Evolutionary conservation across 1,140 invertebrate species (phyloP).

Genomic region (Tachypleus tridentatus): DNA sequence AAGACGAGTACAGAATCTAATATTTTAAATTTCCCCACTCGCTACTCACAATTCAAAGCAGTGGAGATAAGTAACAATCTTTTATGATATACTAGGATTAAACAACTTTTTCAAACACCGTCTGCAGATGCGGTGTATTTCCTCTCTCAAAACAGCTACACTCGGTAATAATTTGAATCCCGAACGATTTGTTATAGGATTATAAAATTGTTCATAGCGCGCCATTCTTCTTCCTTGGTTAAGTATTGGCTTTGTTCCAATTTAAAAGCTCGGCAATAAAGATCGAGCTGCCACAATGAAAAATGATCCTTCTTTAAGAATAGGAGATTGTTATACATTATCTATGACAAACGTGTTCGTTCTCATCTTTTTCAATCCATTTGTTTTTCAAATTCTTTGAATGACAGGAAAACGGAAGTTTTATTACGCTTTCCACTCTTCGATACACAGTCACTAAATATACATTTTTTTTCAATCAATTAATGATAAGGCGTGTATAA

Average conservation of each 20-base stretch:
- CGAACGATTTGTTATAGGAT: neutral
- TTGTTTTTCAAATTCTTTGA: neutral
- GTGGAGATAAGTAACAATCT: no score
- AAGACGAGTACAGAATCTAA: no score
- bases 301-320: constrained; percentile 1
- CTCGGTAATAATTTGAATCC: neutral
- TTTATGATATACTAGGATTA: no score
- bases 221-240: neutral
- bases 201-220: neutral
- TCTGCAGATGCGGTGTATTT: neutral
- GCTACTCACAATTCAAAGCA: no score
- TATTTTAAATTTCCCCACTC: no score
- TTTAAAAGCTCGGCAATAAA: constrained; percentile 2
- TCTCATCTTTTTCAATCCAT: constrained; percentile 1
- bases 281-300: constrained; percentile 2
- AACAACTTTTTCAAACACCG: neutral
- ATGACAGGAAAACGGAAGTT: neutral
- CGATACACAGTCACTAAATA: neutral
- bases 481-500: neutral
- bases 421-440: neutral
- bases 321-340: neutral
- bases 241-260: constrained; percentile 2
- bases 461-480: neutral
- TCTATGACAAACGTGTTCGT: neutral
- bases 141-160: neutral